Base-by-base conservation (phyloP, 2,888 invertebrate species). In the Muschampia plurimacula region DNA sequence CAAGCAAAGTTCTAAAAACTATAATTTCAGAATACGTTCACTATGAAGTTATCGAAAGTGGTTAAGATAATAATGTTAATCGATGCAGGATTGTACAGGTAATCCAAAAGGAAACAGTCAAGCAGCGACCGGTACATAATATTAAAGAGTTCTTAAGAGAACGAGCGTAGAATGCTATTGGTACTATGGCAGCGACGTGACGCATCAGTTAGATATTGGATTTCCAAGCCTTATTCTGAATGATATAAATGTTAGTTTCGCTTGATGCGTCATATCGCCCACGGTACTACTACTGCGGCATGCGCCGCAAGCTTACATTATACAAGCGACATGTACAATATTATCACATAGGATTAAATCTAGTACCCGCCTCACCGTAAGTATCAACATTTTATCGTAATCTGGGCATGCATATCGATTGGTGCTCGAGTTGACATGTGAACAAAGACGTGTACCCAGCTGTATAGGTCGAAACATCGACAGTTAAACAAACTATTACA, bases 361-460 rank as follows among this genome's bases (percentile, higher is more conserved):
- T 77, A 79, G 75, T 74, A 77, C 77, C 78, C 78, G 75, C 73
- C 76, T 78, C 75, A 78, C 80, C 79, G 75, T 68, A 74, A 76
- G 78, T 81, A 76, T 77, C 75, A 78, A 76, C 77, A 74, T 78
- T 57, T 64, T 57, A 74, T 76, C 78, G 75, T 80, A 84, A 87
- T 90, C 89, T 88, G 89, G 89, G 89, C 90, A 91, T 91, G 90
- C 90, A 90, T 87, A 84, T 84, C 80, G 81, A 79, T 80, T 80
- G 78, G 81, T 80, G 77, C 80, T 75, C 69, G 76, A 73, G 74
- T 75, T 73, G 74, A 75, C 74, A 64, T 75, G 46, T 49, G 46
- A 8, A 49, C 80, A 78, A 80, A 65, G 22, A 22, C 22, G 22
- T 22, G 22, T 22, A 39, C 39, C 6, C 39, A 49, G 49, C 49